Conservation (phyloP, 2,797 vertebrate genomes). For the Myoxocephalus aenaeus region DNA sequence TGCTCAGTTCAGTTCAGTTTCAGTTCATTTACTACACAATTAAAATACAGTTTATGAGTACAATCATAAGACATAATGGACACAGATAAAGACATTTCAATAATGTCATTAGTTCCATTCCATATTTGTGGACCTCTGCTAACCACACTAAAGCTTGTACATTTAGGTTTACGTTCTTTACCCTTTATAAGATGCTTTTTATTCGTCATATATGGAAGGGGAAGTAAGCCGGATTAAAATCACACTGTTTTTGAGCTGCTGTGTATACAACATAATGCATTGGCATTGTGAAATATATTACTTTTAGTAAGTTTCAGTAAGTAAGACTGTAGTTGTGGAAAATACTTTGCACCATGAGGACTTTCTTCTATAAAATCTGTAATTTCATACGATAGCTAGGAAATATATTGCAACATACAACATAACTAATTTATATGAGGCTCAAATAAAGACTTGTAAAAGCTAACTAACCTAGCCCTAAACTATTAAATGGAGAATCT, state of each 20-base stretch:
- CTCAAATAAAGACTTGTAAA: not conserved
- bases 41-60: not conserved
- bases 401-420: not conserved
- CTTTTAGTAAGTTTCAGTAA: not conserved
- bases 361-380: not conserved
- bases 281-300: not conserved
- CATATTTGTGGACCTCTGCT: not conserved
- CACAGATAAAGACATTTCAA: not conserved
- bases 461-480: not conserved
- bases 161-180: not conserved
- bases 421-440: too few relatives aligned
- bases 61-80: not conserved
- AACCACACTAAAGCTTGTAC: not conserved
- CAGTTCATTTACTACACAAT: not conserved
- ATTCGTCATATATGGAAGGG: not conserved
- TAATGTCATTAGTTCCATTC: not conserved
- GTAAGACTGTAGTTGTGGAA: not conserved
- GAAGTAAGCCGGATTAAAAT: not conserved
- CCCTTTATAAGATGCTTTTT: not conserved
- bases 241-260: not conserved
- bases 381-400: not conserved
- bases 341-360: rapidly evolving
- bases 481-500: not conserved
- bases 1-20: not conserved
- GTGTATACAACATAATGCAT: not conserved